Percentiles rank a stretch among this genome's conserved stretches.
These are phyloP conservation scores for Tokudaia tokunoshimensis DNA, from an alignment of 2,797 vertebrate species.

Conservation along the genomic window DNA sequence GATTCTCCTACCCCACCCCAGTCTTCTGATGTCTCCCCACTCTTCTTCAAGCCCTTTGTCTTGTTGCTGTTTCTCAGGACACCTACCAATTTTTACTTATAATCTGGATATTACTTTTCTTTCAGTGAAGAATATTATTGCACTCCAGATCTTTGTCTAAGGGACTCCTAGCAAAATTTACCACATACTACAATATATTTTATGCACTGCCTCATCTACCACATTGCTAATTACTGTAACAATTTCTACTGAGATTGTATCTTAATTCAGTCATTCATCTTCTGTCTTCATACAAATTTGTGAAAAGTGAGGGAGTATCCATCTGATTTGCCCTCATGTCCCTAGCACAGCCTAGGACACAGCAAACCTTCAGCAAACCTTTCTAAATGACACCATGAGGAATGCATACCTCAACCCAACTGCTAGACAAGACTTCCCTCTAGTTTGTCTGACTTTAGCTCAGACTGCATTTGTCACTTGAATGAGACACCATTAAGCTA, in stretches of 20 bases:
- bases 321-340: not conserved
- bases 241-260: not conserved
- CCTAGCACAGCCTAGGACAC: not conserved
- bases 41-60: not conserved
- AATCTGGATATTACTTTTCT: not conserved
- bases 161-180: not conserved
- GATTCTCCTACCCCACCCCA: rapidly evolving
- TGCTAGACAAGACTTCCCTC: not conserved
- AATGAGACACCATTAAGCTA: not conserved
- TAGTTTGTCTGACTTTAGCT: not conserved
- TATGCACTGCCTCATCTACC: not conserved
- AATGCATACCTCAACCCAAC: not conserved
- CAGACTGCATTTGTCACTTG: not conserved
- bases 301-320: not conserved
- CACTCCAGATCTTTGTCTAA: not conserved
- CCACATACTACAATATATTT: not conserved
- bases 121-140: not conserved
- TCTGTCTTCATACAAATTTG: not conserved
- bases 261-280: not conserved
- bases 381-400: not conserved
- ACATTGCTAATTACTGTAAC: not conserved
- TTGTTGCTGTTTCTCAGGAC: not conserved
- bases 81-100: not conserved
- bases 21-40: not conserved
- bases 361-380: not conserved